Evolutionary conservation across 2,888 invertebrate species (phyloP), one percentile per base, ranked within the genome.

Genomic region (Drosophila buzzatii): DNA sequence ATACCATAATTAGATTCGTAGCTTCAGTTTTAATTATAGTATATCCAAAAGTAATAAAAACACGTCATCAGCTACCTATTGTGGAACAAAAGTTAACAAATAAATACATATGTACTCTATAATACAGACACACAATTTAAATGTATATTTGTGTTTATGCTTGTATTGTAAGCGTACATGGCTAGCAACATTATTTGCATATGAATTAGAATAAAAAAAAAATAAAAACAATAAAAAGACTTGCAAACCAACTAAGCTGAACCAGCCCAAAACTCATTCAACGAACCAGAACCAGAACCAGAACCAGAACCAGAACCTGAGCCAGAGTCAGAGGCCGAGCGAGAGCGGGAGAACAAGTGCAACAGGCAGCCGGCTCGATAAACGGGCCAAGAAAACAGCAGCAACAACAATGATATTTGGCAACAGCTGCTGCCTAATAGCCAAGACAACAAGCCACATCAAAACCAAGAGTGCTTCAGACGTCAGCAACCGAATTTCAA

Each of bases 281-380:
- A 33, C 68, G 60, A 60, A 68, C 70, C 65, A 72, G 64, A 69
- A 73, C 57, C 20, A 57, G 33, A 57, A 9, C 31, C 41, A 41
- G 18, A 41, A 3, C 66, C 16, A 27, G n/a, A 39, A 4, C 66
- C 61, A 70, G 65, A 71, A 63, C 14, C 37, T 0, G 37, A 39
- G 37, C 2, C 14, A 4, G 37, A 39, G 39, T 16, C 41, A n/a
- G 41, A n/a, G 41, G 41, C 41, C 41, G 66, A 72, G 65, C 41
- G 18, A 20, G 44, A 55, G 7, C 12, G 39, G n/a, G 55, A 65
- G 76, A 79, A 73, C 80, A 76, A 73, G 73, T 79, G 79, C 79
- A 79, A 70, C 79, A 79, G 69, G 79, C 78, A 73, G 76, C 41
- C 65, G 67, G 69, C 55, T 63, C 53, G 18, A 68, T 52, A 83